Conservation (phyloP, 2,888 invertebrate genomes). For the Eutolmus rufibarbis region DNA sequence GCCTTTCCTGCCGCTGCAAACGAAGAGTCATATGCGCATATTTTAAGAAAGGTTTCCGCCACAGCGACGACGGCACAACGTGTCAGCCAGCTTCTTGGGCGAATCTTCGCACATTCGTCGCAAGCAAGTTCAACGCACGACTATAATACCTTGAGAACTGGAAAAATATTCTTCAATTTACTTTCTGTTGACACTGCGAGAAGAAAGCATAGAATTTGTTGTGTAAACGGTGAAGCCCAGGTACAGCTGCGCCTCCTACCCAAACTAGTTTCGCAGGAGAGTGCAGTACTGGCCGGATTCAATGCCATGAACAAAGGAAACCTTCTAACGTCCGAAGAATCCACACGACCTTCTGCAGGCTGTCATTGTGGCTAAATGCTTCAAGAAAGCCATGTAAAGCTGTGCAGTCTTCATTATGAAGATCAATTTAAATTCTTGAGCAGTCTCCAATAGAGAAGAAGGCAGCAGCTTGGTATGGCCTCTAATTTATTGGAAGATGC, state of each 20-base stretch:
- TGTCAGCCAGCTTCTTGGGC: neutral
- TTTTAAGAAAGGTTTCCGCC: constrained; percentile 20
- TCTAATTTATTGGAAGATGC: constrained; percentile 20
- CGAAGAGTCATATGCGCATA: constrained; percentile 5
- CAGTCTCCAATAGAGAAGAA: neutral
- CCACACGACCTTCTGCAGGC: neutral
- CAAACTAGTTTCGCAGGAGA: constrained; percentile 16
- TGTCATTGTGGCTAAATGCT: constrained; percentile 14
- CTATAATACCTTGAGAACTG: constrained; percentile 25
- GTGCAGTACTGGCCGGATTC: constrained; percentile 31
- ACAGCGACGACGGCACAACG: neutral
- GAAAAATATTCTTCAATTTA: constrained; percentile 36
- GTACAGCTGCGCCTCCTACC: neutral
- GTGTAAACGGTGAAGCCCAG: neutral
- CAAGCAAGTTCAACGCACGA: constrained; percentile 23
- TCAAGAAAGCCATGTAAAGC: neutral
- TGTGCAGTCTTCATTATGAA: neutral
- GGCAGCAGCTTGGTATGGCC: neutral
- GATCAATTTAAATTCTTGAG: constrained; percentile 11
- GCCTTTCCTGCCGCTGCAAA: neutral
- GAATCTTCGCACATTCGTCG: neutral
- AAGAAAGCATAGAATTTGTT: constrained; percentile 23
- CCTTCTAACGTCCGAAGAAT: neutral
- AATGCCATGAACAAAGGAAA: constrained; percentile 1
- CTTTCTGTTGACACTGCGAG: constrained; percentile 24